A percentile compares a stretch with the other conserved stretches of the same genome.
Conservation (phyloP, 2,113 vertebrate species). For the Pleuronectes platessa region DNA sequence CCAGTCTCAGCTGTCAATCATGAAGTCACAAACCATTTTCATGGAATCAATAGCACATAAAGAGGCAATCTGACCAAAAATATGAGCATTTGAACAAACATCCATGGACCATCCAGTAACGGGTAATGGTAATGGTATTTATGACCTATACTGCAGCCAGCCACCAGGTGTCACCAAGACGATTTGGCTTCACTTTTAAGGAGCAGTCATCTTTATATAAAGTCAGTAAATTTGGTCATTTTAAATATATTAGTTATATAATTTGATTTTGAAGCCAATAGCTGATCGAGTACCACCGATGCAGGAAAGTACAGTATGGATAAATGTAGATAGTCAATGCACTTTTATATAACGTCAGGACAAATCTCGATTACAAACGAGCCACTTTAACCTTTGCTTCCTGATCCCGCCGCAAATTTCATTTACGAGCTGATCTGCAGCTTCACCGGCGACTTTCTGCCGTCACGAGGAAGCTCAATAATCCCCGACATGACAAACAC, state of each 20-base stretch:
- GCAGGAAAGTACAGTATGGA: not conserved
- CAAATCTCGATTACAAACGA: not conserved
- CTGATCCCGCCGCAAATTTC: conserved; percentile 15
- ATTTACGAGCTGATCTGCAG: conserved; percentile 5
- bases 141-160: not conserved
- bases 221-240: too few relatives aligned
- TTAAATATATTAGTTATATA: too few relatives aligned
- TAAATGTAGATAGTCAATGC: not conserved
- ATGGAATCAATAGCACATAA: too few relatives aligned
- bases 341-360: not conserved
- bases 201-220: too few relatives aligned
- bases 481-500: conserved; percentile 37
- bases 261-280: too few relatives aligned
- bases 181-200: not conserved
- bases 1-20: too few relatives aligned
- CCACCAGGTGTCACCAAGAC: not conserved
- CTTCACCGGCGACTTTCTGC: conserved; percentile 16
- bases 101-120: not conserved
- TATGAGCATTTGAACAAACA: not conserved
- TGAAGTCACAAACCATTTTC: too few relatives aligned
- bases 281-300: not conserved
- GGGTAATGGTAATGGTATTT: not conserved
- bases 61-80: too few relatives aligned
- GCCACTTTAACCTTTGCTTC: conserved; percentile 6
- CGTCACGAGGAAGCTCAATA: conserved; percentile 28